These are phyloP conservation scores for Monochamus saltuarius DNA, from an alignment of 1,140 invertebrate genomes.

Conservation along the genomic window DNA sequence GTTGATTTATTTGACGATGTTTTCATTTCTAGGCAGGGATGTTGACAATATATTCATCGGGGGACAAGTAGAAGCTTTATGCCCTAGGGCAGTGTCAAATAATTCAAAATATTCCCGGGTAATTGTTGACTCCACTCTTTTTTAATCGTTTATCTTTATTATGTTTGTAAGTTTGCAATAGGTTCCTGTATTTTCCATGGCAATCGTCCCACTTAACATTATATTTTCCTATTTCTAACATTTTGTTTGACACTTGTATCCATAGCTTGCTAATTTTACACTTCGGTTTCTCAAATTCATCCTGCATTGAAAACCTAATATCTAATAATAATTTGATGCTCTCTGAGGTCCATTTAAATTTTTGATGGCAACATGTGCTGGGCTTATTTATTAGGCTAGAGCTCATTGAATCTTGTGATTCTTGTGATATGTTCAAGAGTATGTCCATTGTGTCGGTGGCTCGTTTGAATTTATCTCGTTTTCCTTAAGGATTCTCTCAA, in stretches of 20 bases:
- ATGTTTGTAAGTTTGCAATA: conserved; percentile 3
- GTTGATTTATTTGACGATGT: background rate
- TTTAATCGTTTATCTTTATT: conserved; percentile 3
- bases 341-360: background rate
- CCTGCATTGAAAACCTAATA: background rate
- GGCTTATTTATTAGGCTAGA: no score
- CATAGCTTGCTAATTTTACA: conserved; percentile 2
- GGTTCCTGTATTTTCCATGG: background rate
- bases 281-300: conserved; percentile 3
- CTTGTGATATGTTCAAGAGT: background rate
- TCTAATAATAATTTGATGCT: conserved; percentile 4
- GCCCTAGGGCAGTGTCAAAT: background rate
- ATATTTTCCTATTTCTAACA: background rate
- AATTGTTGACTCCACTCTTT: background rate
- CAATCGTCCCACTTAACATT: conserved; percentile 3
- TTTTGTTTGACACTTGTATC: background rate
- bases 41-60: background rate
- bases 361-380: background rate
- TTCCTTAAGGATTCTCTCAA: background rate
- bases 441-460: background rate
- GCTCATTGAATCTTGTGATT: no score
- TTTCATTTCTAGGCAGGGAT: conserved; percentile 3
- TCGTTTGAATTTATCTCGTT: background rate
- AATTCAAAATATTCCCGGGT: background rate
- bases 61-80: conserved; percentile 2